Evolutionary conservation across 2,797 vertebrate genomes (phyloP).

Genomic region (Coregonus sp.): DNA sequence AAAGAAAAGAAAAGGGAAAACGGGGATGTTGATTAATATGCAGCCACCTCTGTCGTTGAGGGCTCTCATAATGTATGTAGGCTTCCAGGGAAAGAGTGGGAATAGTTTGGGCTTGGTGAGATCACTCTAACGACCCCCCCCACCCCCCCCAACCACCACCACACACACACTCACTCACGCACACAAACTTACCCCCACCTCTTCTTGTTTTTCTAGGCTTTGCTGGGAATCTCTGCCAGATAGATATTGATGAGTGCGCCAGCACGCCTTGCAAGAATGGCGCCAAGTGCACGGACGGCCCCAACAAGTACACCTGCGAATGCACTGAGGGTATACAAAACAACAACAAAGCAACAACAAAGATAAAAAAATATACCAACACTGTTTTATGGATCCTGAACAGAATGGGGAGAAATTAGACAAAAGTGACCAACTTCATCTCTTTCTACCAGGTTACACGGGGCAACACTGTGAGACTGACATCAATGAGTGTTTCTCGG

Average conservation of each 20-base stretch:
- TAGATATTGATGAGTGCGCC: constrained; percentile 92
- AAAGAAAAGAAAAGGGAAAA: constrained; percentile 24
- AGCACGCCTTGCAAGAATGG: constrained; percentile 96
- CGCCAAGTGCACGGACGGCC: constrained; percentile 90
- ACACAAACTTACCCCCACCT: neutral
- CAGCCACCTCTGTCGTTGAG: constrained; percentile 1
- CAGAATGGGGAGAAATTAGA: neutral
- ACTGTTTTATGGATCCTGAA: neutral
- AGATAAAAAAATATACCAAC: neutral
- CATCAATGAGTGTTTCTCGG: constrained; percentile 86
- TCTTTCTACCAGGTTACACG: constrained; percentile 80
- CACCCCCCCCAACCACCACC: no score
- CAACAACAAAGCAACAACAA: neutral
- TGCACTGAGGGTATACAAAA: constrained; percentile 87
- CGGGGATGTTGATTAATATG: constrained; percentile 65
- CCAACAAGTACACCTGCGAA: constrained; percentile 92
- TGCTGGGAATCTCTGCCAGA: constrained; percentile 87
- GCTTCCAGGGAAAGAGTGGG: constrained; percentile 47
- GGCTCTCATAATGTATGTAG: no score
- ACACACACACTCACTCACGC: no score
- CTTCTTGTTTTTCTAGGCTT: constrained; percentile 81
- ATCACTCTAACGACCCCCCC: neutral
- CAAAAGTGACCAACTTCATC: neutral
- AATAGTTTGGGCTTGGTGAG: constrained; percentile 32
- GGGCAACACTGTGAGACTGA: constrained; percentile 88